phyloP scores from a whole-genome alignment of 2,113 vertebrate species.

The Lepidothrix coronata region DNA sequence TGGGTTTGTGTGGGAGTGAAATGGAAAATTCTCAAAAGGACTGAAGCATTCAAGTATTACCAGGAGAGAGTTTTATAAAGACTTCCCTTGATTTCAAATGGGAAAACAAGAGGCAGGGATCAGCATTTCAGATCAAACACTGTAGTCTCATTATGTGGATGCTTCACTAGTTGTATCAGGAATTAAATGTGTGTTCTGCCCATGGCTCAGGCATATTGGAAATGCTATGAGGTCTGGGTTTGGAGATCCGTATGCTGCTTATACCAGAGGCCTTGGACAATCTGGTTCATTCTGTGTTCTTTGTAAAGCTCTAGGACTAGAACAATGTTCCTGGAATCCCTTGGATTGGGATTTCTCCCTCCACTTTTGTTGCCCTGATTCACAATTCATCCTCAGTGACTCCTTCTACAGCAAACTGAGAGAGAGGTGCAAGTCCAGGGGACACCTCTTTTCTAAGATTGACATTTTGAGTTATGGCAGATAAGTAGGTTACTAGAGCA shows the following conservation, averaged over 20 bases:
- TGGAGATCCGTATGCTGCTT: background rate
- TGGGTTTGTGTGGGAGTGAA: background rate
- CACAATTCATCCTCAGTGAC: background rate
- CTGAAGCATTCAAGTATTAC: background rate
- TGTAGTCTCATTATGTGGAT: background rate
- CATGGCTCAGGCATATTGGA: background rate
- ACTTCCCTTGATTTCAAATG: background rate
- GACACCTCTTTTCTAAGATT: background rate
- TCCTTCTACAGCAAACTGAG: background rate
- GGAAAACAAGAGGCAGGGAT: background rate
- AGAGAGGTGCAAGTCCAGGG: background rate
- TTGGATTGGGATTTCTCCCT: background rate
- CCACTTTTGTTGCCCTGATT: background rate
- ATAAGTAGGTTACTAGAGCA: background rate
- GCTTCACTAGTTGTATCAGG: background rate
- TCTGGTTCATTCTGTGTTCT: background rate
- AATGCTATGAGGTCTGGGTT: background rate
- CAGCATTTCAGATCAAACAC: background rate
- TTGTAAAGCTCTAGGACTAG: background rate
- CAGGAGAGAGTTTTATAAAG: background rate
- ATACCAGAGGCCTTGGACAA: background rate
- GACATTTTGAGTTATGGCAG: background rate
- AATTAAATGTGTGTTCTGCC: background rate
- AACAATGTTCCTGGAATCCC: background rate
- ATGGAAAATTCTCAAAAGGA: background rate